A percentile compares a stretch with the other conserved stretches of the same genome.
These are phyloP conservation scores for Intellagama lesueurii DNA, from an alignment of 2,797 vertebrate species.

Conservation along the genomic window DNA sequence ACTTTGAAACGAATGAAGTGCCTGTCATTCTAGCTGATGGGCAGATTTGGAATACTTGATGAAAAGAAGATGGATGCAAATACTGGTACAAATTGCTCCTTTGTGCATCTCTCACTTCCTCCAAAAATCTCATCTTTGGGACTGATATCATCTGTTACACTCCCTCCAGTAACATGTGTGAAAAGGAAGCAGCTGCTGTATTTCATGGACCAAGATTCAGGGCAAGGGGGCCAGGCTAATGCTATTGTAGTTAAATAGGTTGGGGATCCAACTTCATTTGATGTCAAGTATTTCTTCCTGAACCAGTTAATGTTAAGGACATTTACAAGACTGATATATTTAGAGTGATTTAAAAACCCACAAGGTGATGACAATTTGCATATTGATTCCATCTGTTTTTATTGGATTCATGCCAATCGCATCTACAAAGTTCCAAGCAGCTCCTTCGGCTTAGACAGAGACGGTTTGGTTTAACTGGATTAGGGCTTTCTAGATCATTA, in stretches of 20 bases:
- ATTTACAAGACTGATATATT: not conserved
- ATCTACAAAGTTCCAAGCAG: not conserved
- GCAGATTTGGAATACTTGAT: constrained; percentile 10
- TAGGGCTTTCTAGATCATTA: not conserved
- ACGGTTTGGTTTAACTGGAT: not conserved
- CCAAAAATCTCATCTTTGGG: not conserved
- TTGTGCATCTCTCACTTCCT: constrained; percentile 1
- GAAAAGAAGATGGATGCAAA: not conserved
- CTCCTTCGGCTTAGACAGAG: not conserved
- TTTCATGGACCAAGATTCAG: not conserved
- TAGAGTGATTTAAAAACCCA: constrained; percentile 15
- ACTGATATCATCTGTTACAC: constrained; percentile 27
- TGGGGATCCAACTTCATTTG: not conserved
- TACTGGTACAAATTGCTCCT: not conserved
- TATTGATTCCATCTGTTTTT: constrained; percentile 1
- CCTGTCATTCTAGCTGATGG: constrained; percentile 31
- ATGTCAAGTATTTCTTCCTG: constrained; percentile 28
- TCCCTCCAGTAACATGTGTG: not conserved
- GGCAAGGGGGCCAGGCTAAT: not conserved
- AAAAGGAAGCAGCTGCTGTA: constrained; percentile 25
- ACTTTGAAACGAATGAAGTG: constrained; percentile 27
- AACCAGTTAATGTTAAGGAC: constrained; percentile 31
- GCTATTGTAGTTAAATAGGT: not conserved
- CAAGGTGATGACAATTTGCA: constrained; percentile 16
- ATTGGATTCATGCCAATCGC: not conserved